Base-by-base conservation (phyloP, 2,113 vertebrate species). In the Solea solea region DNA sequence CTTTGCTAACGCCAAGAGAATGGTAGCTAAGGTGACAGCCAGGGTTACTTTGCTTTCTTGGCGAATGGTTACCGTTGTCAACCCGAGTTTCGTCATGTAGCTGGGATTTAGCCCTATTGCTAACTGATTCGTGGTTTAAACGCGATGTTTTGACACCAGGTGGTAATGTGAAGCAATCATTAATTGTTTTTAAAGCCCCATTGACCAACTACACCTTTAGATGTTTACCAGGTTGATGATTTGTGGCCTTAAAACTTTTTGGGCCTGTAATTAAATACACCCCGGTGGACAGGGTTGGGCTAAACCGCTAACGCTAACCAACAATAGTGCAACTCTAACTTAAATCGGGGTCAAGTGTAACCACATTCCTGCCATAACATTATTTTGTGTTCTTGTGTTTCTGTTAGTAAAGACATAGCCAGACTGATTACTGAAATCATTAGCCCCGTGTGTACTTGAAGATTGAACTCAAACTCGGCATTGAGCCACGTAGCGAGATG, bases 401-500 rank as follows among this genome's bases (percentile, higher is more conserved):
- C 3, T 34, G 34, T 2, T 34, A 34, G 3, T 34, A 2, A 34
- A 34, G 34, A 1, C 34, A 34, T 4, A 34, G 34, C 5, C 34
- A 34, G 5, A 34, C 21, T 21, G 21, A 21, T 1, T 1, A 21
- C 21, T 21, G 21, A 21, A 21, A 21, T 21, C 21, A 21, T 21
- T 21, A 50, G 49, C 5, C 3, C 10, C 21, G 15, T 16, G n/a
- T 44, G 54, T 50, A 11, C 10, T 34, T 25, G 55, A n/a, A 62
- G 46, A 63, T 74, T 57, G 41, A 14, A 63, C 75, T 69, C 11
- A 72, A 58, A 34, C 40, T 21, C 56, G 21, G 54, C 28, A 48
- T 51, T 68, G 27, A 76, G 80, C 82, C 88, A 91, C 88, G 88
- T 90, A 81, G 83, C 83, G 56, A 75, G 72, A 74, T 64, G 78